Percentiles rank a stretch among this genome's conserved stretches.
Conservation (phyloP, 2,888 invertebrate species). For the Parnassius orleans region DNA sequence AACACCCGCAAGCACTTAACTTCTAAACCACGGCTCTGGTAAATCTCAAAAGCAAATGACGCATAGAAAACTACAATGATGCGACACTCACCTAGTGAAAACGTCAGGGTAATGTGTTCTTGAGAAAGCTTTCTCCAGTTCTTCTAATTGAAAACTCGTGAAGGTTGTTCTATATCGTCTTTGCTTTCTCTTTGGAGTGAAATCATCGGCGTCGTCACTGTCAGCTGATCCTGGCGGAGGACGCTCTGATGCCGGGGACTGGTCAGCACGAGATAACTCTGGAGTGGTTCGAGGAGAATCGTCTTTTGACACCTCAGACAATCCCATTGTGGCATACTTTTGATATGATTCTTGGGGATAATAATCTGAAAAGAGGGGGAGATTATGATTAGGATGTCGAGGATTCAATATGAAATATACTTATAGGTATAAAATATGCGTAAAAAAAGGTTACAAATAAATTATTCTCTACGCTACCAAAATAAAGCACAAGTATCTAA, state of each 20-base stretch:
- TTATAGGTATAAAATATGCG: too few relatives aligned
- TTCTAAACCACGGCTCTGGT: too few relatives aligned
- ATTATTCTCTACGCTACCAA: too few relatives aligned
- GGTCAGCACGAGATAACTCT: constrained; percentile 63
- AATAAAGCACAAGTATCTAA: too few relatives aligned
- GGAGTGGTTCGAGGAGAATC: constrained; percentile 73
- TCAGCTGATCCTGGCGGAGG: constrained; percentile 81
- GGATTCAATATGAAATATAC: too few relatives aligned
- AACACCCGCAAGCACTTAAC: too few relatives aligned
- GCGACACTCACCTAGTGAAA: constrained; percentile 89
- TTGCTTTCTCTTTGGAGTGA: constrained; percentile 93
- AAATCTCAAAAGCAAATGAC: too few relatives aligned
- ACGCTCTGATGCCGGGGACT: constrained; percentile 71
- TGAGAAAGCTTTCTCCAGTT: constrained; percentile 97
- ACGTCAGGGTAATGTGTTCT: constrained; percentile 99
- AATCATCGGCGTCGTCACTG: constrained; percentile 87
- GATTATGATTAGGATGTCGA: too few relatives aligned
- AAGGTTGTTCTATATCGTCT: constrained; percentile 96
- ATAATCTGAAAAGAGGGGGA: constrained; percentile 58
- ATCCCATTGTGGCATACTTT: constrained; percentile 65
- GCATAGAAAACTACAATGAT: too few relatives aligned
- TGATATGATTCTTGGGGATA: constrained; percentile 62
- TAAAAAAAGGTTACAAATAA: too few relatives aligned
- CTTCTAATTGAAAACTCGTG: constrained; percentile 96
- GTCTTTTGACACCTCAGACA: constrained; percentile 62